A percentile compares a stretch with the other conserved stretches of the same genome.
phyloP scores from a whole-genome alignment of 2,797 vertebrate species.

The Darevskia nairensis region DNA sequence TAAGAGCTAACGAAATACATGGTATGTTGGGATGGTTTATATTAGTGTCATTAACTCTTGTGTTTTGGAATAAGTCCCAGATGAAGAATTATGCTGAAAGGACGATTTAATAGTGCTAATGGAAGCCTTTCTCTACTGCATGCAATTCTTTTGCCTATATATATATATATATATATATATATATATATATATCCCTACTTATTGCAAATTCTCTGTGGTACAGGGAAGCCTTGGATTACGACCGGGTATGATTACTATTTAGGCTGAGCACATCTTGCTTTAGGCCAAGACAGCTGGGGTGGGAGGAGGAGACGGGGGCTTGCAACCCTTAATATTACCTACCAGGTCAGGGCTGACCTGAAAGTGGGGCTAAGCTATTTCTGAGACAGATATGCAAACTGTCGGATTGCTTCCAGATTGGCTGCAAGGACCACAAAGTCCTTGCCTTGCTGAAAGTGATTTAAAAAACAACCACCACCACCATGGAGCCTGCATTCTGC shows the following conservation, averaged over 20 bases:
- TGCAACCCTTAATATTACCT: constrained; percentile 51
- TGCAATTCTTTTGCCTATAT: constrained; percentile 37
- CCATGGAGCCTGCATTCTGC: no score
- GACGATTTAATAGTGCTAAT: constrained; percentile 80
- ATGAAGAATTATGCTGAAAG: constrained; percentile 79
- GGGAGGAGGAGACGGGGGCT: constrained; percentile 40
- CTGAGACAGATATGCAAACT: neutral
- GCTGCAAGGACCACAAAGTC: neutral
- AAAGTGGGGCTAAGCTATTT: neutral
- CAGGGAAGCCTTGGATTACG: constrained; percentile 36
- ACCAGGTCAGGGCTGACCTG: neutral
- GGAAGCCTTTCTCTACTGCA: constrained; percentile 69
- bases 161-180: constrained; percentile 56
- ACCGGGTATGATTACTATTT: constrained; percentile 47
- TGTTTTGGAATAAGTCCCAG: constrained; percentile 81
- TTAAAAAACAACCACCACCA: no score
- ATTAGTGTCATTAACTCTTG: constrained; percentile 78
- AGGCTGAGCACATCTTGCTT: constrained; percentile 34
- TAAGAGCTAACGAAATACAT: constrained; percentile 77
- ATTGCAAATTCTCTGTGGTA: constrained; percentile 44
- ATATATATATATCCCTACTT: constrained; percentile 24
- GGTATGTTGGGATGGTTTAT: constrained; percentile 75
- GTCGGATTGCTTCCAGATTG: neutral
- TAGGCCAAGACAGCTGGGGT: constrained; percentile 38
- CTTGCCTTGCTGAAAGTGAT: no score